These are phyloP conservation scores for Lepidocolaptes lacrymiger DNA, from an alignment of 2,797 vertebrate species.

Conservation along the genomic window DNA sequence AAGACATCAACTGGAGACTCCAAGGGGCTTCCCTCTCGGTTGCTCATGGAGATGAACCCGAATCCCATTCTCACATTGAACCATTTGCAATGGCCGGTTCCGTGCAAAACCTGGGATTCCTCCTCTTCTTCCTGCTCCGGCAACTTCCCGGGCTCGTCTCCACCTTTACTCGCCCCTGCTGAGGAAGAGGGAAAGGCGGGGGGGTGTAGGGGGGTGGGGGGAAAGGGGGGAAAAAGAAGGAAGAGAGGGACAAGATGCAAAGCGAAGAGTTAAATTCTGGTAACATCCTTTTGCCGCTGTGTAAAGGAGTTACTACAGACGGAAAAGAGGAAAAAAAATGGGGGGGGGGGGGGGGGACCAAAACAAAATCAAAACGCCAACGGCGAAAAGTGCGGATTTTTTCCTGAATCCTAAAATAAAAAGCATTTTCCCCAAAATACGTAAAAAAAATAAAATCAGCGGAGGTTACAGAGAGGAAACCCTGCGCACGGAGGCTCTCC, in stretches of 20 bases:
- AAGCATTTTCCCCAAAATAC: not conserved
- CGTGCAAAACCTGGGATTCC: constrained; percentile 88
- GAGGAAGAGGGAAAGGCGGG: constrained; percentile 63
- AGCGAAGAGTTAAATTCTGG: constrained; percentile 55
- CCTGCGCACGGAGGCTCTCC: not conserved
- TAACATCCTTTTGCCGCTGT: constrained; percentile 9
- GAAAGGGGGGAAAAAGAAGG: not conserved
- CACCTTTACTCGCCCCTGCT: constrained; percentile 97
- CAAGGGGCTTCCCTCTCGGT: constrained; percentile 90
- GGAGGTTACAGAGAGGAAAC: constrained; percentile 41
- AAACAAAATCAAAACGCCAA: not conserved
- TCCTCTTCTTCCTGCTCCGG: constrained; percentile 86
- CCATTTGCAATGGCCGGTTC: constrained; percentile 97
- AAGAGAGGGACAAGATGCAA: constrained; percentile 22
- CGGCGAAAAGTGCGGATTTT: not conserved
- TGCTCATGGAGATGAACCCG: constrained; percentile 98
- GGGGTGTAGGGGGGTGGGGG: not conserved
- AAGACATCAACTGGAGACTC: constrained; percentile 96
- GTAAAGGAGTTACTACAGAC: not conserved
- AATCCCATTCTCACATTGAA: constrained; percentile 99
- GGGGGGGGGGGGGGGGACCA: not conserved
- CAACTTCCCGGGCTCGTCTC: constrained; percentile 89
- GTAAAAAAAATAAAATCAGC: constrained; percentile 27
- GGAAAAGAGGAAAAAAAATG: rapidly evolving
- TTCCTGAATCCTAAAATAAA: not conserved